Conservation (phyloP, 2,113 vertebrate genomes). For the Lanius ludovicianus region DNA sequence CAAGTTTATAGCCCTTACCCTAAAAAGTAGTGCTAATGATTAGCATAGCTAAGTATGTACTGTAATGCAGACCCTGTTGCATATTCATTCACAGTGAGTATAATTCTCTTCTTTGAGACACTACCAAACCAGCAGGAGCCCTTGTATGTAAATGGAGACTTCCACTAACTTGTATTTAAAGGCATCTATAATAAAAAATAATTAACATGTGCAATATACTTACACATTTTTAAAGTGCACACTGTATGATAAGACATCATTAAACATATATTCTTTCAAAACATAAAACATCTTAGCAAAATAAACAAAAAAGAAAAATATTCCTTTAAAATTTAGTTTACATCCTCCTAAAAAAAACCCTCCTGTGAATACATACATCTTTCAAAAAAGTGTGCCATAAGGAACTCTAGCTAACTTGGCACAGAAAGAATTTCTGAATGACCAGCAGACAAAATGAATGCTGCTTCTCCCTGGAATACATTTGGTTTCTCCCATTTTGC, state of each 20-base stretch:
- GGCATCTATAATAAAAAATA: not conserved
- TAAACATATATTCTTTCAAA: not conserved
- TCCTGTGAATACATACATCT: not conserved
- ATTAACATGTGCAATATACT: not conserved
- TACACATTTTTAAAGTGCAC: not conserved
- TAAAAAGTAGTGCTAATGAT: conserved; percentile 17
- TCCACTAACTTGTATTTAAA: not conserved
- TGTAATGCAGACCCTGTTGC: not conserved
- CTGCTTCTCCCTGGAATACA: not conserved
- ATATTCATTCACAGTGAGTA: conserved; percentile 7
- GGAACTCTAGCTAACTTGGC: not conserved
- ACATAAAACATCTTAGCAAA: not conserved
- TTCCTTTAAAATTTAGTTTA: not conserved
- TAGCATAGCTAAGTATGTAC: not conserved
- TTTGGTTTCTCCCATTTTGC: not conserved
- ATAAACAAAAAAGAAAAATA: not conserved
- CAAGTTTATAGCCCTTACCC: not conserved
- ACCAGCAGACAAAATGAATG: not conserved
- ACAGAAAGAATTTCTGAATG: not conserved
- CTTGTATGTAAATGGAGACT: not conserved
- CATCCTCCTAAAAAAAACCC: not conserved
- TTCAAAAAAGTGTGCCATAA: not conserved
- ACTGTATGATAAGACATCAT: not conserved
- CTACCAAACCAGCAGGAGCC: not conserved
- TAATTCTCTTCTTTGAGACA: conserved; percentile 23